A percentile compares a stretch with the other conserved stretches of the same genome.
Conservation (phyloP, 2,797 vertebrate species). For the Karalla daura region DNA sequence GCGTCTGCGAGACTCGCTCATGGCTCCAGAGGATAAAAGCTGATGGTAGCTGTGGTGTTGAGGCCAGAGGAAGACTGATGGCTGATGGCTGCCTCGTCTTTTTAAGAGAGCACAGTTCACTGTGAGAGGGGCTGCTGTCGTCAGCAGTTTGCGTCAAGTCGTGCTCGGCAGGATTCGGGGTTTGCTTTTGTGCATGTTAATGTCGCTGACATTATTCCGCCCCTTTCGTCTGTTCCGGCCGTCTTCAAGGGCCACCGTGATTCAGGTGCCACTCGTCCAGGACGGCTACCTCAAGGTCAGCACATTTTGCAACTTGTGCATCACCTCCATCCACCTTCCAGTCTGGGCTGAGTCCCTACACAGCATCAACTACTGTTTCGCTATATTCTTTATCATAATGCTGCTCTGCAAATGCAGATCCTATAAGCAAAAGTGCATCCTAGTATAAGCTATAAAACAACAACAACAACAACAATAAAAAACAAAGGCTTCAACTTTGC, state of each 20-base stretch:
- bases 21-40: constrained; percentile 15
- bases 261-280: constrained; percentile 13
- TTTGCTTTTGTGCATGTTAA: constrained; percentile 46
- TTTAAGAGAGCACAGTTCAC: constrained; percentile 24
- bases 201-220: constrained; percentile 13
- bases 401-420: constrained; percentile 21
- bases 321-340: no score
- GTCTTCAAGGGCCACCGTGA: neutral
- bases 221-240: neutral
- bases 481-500: constrained; percentile 62
- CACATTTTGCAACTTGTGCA: no score
- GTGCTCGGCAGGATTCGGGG: constrained; percentile 22
- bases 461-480: no score
- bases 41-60: constrained; percentile 2
- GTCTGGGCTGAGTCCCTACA: neutral
- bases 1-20: constrained; percentile 24
- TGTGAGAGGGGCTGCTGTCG: constrained; percentile 32
- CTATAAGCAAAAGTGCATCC: constrained; percentile 40
- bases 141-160: constrained; percentile 44
- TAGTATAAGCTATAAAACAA: constrained; percentile 40
- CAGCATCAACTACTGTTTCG: constrained; percentile 5
- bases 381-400: constrained; percentile 23
- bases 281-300: constrained; percentile 34
- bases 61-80: constrained; percentile 11
- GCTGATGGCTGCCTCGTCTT: constrained; percentile 23